Percentiles rank a stretch among this genome's conserved stretches.
Evolutionary conservation across 1,140 invertebrate genomes (phyloP).

Genomic region (Reticulitermes speratus): DNA sequence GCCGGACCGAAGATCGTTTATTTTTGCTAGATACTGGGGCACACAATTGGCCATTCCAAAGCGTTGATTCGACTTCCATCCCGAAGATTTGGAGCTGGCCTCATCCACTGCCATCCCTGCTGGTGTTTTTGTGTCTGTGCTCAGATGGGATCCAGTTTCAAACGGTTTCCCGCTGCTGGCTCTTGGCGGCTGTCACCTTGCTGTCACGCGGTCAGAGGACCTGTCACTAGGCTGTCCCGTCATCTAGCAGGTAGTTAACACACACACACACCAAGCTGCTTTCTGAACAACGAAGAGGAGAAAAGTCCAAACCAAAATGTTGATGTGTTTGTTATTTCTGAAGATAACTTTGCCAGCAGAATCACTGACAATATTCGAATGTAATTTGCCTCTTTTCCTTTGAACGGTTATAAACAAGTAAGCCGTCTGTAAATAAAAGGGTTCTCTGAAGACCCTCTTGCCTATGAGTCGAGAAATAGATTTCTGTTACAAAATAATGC

Average conservation of each 20-base stretch:
- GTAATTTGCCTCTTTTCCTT: background rate
- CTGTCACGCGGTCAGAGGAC: background rate
- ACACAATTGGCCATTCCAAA: no score
- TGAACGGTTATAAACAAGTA: background rate
- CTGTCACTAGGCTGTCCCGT: background rate
- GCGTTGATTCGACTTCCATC: background rate
- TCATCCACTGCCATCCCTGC: background rate
- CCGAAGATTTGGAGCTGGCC: background rate
- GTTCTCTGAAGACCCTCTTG: background rate
- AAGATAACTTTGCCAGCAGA: background rate
- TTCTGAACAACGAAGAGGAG: no score
- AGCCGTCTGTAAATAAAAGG: background rate
- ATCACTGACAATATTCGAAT: background rate
- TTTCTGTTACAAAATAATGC: no score
- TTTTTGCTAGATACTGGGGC: no score
- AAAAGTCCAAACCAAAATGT: background rate
- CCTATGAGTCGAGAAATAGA: no score
- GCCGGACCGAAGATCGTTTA: no score
- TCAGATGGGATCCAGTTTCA: background rate
- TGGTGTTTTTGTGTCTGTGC: background rate
- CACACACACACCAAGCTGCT: background rate
- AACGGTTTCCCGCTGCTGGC: background rate
- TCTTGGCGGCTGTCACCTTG: conserved; percentile 11
- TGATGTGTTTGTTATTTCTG: background rate
- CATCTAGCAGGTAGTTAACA: background rate